Base-by-base conservation (phyloP, 2,797 vertebrate species). In the Molothrus aeneus region DNA sequence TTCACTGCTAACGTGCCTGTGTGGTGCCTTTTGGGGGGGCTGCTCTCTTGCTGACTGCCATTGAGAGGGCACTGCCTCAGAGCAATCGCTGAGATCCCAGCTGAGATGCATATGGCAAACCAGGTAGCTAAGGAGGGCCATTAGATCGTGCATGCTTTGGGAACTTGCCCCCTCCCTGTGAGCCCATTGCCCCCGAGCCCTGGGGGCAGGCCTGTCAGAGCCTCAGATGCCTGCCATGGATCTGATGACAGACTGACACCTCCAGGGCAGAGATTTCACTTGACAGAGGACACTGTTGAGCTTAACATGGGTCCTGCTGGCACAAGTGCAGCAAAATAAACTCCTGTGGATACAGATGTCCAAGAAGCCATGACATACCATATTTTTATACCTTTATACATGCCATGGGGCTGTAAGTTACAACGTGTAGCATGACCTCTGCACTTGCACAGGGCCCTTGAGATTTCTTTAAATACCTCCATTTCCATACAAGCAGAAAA, bases 31-130 rank as follows among this genome's bases (percentile, higher is more conserved):
- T 80, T 42, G 18, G 12, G 17, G 18, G 31, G 15, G 21, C 61
- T 91, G 61, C 86, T 80, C 69, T 25, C 73, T 22, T 31, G 32
- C 59, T 3, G 7, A 63, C 43, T n/a, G 29, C 29, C 94, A 89
- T 7, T 6, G 64, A 92, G 90, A 86, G 80, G 80, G 82, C 83
- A 45, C 86, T 73, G 71, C 45, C n/a, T 81, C 69, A 50, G 84
- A 47, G 90, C 90, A 78, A 69, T 92, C 47, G 81, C 51, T 85
- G 83, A 94, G 91, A 84, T 38, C 38, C 48, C 93, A 91, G 86
- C 89, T 88, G 90, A 80, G 77, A 56, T 47, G 48, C 70, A 78
- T 3, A 6, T 2, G 31, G 85, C 63, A 91, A 86, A 65, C 59
- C 72, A 66, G 63, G 31, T 7, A 5, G 8, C 42, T 61, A 65